phyloP scores from a whole-genome alignment of 2,797 vertebrate genomes.

The Melanotaenia maccullochi region DNA sequence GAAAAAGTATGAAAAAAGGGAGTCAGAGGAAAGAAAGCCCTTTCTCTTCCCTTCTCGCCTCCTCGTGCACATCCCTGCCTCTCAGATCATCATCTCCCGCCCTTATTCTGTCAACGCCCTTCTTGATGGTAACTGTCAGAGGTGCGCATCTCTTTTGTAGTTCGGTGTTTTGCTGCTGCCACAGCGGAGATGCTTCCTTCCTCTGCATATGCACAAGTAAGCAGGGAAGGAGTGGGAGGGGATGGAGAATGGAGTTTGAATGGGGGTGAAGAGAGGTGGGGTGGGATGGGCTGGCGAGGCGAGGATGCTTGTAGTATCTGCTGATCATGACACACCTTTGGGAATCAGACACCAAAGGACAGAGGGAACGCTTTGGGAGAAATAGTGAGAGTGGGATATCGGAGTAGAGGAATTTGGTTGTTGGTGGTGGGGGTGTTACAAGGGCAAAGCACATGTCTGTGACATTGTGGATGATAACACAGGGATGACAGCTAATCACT shows the following conservation, averaged over 20 bases:
- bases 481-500: slow-evolving; percentile 48
- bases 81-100: slow-evolving; percentile 87
- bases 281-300: slow-evolving; percentile 25
- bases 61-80: slow-evolving; percentile 79
- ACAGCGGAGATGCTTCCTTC: slow-evolving; percentile 76
- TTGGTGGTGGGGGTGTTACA: slow-evolving; percentile 23
- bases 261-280: slow-evolving; percentile 4
- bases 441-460: slow-evolving; percentile 51
- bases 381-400: slow-evolving; percentile 46
- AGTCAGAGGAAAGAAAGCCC: slow-evolving; percentile 73
- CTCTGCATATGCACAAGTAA: slow-evolving; percentile 87
- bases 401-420: slow-evolving; percentile 50
- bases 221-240: slow-evolving; percentile 49
- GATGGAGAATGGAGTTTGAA: slow-evolving; percentile 29
- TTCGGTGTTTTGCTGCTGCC: slow-evolving; percentile 78
- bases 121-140: slow-evolving; percentile 86
- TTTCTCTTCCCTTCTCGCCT: slow-evolving; percentile 78
- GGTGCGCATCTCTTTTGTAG: slow-evolving; percentile 84
- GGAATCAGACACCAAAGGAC: slow-evolving; percentile 74
- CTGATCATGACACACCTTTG: slow-evolving; percentile 77
- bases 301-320: slow-evolving; percentile 63
- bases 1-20: slow-evolving; percentile 68
- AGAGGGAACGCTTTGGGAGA: slow-evolving; percentile 49
- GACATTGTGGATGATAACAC: slow-evolving; percentile 53
- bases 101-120: slow-evolving; percentile 88